These are phyloP conservation scores for Fopius arisanus DNA, from an alignment of 1,140 invertebrate genomes.

Conservation along the genomic window DNA sequence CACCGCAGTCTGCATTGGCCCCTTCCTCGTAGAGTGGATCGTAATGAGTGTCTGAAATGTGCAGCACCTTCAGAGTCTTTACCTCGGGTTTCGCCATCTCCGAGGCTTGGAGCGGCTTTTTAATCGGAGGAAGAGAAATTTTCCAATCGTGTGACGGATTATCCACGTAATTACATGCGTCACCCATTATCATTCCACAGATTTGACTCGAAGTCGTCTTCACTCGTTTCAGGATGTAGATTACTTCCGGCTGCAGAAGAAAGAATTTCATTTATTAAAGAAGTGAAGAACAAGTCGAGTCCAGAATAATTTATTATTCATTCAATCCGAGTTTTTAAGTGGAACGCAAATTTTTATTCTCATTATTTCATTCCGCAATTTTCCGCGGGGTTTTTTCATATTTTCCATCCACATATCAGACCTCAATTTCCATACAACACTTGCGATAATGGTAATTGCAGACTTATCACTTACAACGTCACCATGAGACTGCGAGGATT, in stretches of 20 bases:
- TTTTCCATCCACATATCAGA: neutral
- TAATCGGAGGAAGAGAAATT: constrained; percentile 85
- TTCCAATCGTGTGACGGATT: constrained; percentile 91
- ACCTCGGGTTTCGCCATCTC: constrained; percentile 75
- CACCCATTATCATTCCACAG: constrained; percentile 90
- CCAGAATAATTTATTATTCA: no score
- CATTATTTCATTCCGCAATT: no score
- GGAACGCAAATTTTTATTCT: no score
- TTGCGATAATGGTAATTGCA: no score
- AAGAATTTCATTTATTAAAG: no score
- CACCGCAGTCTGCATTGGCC: constrained; percentile 87
- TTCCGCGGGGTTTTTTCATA: neutral
- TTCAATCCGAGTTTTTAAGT: no score
- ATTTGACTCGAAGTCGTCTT: constrained; percentile 85
- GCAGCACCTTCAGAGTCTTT: constrained; percentile 88
- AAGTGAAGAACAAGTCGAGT: no score
- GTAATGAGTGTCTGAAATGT: constrained; percentile 92
- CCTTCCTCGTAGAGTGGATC: constrained; percentile 92
- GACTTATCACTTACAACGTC: no score
- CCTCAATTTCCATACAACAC: neutral
- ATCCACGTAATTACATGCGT: constrained; percentile 86
- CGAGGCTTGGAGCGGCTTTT: constrained; percentile 75
- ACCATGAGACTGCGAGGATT: no score
- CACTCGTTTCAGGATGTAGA: constrained; percentile 80
- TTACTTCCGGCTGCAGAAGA: constrained; percentile 76